Evolutionary conservation across 2,113 vertebrate species (phyloP).

Genomic region (Oreochromis spilurus): DNA sequence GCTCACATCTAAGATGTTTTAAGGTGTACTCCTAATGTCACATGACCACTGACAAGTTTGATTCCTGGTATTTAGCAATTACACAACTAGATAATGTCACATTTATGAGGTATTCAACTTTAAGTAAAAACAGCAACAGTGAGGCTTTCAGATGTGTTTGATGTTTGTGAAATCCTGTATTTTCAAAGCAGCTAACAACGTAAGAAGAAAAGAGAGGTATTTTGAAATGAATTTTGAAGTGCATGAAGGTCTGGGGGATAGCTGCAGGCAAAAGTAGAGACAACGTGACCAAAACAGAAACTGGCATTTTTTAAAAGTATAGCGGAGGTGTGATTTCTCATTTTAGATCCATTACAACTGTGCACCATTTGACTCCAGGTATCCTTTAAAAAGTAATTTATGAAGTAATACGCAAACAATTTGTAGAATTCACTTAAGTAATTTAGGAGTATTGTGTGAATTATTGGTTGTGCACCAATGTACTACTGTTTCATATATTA

Average conservation of each 20-base stretch:
- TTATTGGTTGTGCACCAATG: neutral
- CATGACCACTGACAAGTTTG: neutral
- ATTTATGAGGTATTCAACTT: neutral
- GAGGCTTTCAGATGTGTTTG: rapidly evolving
- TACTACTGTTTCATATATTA: neutral
- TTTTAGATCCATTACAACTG: neutral
- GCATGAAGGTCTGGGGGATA: neutral
- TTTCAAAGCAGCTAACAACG: neutral
- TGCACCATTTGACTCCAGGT: neutral
- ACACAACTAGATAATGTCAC: neutral
- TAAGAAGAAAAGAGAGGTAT: neutral
- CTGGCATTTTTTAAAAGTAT: neutral
- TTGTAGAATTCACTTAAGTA: rapidly evolving
- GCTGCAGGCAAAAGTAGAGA: neutral
- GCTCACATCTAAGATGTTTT: neutral
- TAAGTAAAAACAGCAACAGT: neutral
- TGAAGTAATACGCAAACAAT: neutral
- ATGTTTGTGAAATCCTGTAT: neutral
- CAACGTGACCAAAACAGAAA: neutral
- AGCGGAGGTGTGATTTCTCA: rapidly evolving
- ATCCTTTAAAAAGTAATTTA: neutral
- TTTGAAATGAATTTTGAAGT: neutral
- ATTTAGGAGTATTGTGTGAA: neutral
- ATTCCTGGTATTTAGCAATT: rapidly evolving
- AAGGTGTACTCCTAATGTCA: neutral